Percentiles rank a stretch among this genome's conserved stretches.
phyloP scores from a whole-genome alignment of 1,140 invertebrate species.

The Apis laboriosa region DNA sequence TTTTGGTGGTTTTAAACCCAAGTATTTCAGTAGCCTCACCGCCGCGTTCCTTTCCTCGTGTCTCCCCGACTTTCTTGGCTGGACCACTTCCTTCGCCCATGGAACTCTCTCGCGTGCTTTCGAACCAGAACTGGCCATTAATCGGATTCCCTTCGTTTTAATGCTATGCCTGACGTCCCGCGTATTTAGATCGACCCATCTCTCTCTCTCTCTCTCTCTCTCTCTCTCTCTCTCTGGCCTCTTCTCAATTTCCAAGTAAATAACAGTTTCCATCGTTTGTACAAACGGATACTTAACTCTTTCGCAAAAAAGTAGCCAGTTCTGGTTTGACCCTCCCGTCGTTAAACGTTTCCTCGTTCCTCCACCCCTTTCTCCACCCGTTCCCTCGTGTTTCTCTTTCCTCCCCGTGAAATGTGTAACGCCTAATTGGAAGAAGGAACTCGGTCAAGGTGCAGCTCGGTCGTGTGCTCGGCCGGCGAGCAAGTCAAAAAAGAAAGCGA shows the following conservation, averaged over 20 bases:
- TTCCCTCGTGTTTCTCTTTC: slow-evolving; percentile 6
- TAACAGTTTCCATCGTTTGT: background rate
- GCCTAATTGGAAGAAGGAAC: slow-evolving; percentile 60
- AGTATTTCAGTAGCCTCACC: slow-evolving; percentile 31
- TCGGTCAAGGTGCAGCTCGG: slow-evolving; percentile 66
- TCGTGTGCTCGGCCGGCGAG: slow-evolving; percentile 50
- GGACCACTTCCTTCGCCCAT: background rate
- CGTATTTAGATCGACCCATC: background rate
- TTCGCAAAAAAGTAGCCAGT: background rate
- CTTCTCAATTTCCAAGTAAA: background rate
- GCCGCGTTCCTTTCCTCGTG: background rate
- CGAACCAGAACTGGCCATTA: background rate
- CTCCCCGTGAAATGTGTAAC: slow-evolving; percentile 51
- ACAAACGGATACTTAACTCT: background rate
- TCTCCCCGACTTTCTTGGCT: slow-evolving; percentile 12
- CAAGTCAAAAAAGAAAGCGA: slow-evolving; percentile 61
- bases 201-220: background rate
- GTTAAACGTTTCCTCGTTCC: background rate
- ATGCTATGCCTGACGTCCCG: background rate
- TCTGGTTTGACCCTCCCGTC: slow-evolving; percentile 6
- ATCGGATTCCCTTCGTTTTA: slow-evolving; percentile 19
- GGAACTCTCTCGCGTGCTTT: slow-evolving; percentile 2
- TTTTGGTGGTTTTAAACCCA: slow-evolving; percentile 58
- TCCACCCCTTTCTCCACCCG: background rate
- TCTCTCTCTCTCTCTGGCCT: too few species aligned